Evolutionary conservation across 2,797 vertebrate genomes (phyloP).

Genomic region (Falco cherrug): DNA sequence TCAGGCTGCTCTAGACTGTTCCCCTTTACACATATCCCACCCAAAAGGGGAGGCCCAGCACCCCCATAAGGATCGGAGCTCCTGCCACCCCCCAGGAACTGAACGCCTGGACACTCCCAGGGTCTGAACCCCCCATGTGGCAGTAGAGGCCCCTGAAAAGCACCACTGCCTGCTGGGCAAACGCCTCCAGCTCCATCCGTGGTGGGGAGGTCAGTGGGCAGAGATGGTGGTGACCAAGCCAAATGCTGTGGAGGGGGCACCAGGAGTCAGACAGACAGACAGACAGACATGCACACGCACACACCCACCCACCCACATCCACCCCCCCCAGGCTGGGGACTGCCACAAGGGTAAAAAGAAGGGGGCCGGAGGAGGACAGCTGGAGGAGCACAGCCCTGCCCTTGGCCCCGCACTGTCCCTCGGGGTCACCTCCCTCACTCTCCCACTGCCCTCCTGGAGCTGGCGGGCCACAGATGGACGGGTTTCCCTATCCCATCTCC

Average conservation of each 20-base stretch:
- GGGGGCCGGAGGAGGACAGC: background rate
- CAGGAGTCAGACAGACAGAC: background rate
- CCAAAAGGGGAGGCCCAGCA: background rate
- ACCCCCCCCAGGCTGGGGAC: background rate
- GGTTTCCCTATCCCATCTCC: background rate
- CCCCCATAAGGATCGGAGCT: background rate
- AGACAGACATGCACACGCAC: too few species aligned
- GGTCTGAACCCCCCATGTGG: background rate
- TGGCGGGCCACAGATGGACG: background rate
- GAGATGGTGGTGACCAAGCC: background rate
- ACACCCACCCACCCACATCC: too few species aligned
- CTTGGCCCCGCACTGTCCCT: rapidly evolving
- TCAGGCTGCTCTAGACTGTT: background rate
- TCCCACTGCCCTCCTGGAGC: background rate
- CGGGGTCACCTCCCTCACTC: background rate
- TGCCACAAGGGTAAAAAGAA: background rate
- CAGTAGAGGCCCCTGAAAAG: background rate
- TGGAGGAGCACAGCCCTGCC: background rate
- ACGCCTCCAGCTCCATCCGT: background rate
- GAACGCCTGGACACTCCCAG: rapidly evolving
- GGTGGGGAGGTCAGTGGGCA: background rate
- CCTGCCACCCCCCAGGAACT: background rate
- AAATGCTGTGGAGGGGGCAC: background rate
- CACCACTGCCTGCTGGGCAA: background rate
- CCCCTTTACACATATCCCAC: background rate